phyloP scores from a whole-genome alignment of 2,113 vertebrate species.

The Semicossyphus pulcher region DNA sequence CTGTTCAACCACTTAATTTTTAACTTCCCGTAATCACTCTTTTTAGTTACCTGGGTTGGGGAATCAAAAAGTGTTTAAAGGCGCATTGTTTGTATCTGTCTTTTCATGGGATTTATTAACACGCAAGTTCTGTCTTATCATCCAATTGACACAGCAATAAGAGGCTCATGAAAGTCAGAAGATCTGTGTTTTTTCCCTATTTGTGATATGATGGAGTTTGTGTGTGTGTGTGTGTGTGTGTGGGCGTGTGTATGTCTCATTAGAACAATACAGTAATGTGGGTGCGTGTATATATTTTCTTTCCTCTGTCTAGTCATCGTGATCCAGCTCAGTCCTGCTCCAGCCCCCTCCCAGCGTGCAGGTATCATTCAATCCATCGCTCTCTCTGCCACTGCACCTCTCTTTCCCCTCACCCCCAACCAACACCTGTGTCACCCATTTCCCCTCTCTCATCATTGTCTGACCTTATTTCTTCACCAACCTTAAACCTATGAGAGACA shows the following conservation, averaged over 20 bases:
- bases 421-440: slow-evolving; percentile 11
- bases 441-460: slow-evolving; percentile 10
- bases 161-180: background rate
- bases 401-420: background rate
- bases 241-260: slow-evolving; percentile 17
- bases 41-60: too few relatives aligned
- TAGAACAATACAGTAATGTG: slow-evolving; percentile 78
- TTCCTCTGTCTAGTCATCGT: slow-evolving; percentile 94
- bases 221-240: background rate
- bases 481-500: background rate
- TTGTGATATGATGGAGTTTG: slow-evolving; percentile 1
- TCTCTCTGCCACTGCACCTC: slow-evolving; percentile 78
- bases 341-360: slow-evolving; percentile 97
- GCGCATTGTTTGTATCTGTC: background rate
- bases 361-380: slow-evolving; percentile 88
- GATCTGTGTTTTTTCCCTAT: background rate
- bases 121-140: background rate
- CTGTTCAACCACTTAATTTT: too few relatives aligned
- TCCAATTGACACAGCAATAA: background rate
- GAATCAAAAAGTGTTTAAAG: background rate
- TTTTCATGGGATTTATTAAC: slow-evolving; percentile 7
- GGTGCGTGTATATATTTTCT: slow-evolving; percentile 84
- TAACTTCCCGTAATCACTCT: too few relatives aligned
- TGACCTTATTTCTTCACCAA: background rate
- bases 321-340: slow-evolving; percentile 98